phyloP scores from a whole-genome alignment of 2,113 vertebrate species.

The Phodopus roborovskii region DNA sequence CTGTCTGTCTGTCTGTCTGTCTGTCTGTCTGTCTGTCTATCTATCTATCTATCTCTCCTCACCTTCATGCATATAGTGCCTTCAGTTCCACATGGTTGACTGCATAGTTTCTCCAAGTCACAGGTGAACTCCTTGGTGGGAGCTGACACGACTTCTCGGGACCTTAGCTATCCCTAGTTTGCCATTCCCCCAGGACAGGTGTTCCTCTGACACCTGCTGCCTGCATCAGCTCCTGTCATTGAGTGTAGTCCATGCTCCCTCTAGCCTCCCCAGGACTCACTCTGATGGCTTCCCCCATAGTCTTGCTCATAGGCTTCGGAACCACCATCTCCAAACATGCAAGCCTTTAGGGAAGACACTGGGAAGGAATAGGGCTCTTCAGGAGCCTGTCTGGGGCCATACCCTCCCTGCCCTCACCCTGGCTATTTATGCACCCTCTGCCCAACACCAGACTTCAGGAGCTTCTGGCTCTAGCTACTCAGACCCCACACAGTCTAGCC shows the following conservation, averaged over 20 bases:
- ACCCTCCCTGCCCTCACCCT: background rate
- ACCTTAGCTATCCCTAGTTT: background rate
- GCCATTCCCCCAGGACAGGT: background rate
- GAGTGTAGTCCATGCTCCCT: background rate
- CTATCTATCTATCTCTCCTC: background rate
- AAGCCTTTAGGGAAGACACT: background rate
- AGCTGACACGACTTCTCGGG: background rate
- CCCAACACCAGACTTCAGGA: background rate
- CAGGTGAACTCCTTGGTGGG: background rate
- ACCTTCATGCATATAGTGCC: background rate
- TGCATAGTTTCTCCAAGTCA: background rate
- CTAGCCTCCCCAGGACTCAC: background rate
- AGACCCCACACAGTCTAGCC: background rate
- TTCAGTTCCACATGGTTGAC: background rate
- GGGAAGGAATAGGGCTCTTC: background rate
- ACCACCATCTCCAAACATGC: too few relatives aligned
- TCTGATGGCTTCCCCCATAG: background rate
- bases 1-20: too few relatives aligned
- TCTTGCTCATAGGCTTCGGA: background rate
- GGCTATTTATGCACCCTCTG: background rate
- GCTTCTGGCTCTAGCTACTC: background rate
- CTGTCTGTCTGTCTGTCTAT: too few relatives aligned
- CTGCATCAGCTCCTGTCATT: background rate
- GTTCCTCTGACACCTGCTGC: background rate
- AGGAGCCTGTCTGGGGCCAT: background rate